Evolutionary conservation across 1,140 invertebrate species (phyloP).

Genomic region (Mycetomoellerius zeteki): DNA sequence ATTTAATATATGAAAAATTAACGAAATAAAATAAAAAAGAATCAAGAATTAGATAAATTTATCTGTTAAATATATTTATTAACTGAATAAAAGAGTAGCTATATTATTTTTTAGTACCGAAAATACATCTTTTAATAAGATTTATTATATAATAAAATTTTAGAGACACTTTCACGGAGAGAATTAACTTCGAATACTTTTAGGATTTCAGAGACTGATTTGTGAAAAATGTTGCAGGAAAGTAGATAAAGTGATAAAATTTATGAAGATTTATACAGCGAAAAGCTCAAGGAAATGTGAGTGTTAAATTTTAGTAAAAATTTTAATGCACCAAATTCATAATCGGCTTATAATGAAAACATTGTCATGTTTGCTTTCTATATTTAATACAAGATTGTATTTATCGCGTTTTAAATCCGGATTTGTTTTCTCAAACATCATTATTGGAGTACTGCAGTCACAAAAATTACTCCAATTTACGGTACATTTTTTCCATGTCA

Average conservation of each 20-base stretch:
- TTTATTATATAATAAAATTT: background rate
- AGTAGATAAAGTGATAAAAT: background rate
- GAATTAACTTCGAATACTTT: background rate
- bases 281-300: background rate
- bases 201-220: background rate
- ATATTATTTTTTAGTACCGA: background rate
- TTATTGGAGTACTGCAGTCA: background rate
- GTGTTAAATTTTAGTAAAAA: background rate
- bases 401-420: constrained; percentile 14
- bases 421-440: constrained; percentile 7
- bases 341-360: background rate
- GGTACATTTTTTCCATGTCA: constrained; percentile 10
- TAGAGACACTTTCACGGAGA: background rate
- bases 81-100: background rate
- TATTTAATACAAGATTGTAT: background rate
- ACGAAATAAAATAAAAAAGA: background rate
- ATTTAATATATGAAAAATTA: background rate
- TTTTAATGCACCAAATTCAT: background rate
- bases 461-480: constrained; percentile 14
- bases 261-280: constrained; percentile 16
- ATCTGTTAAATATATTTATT: constrained; percentile 8
- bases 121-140: background rate
- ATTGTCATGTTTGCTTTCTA: background rate
- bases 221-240: background rate
- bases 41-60: background rate